These are phyloP conservation scores for Agonum fuliginosum DNA, from an alignment of 2,888 invertebrate species.

Conservation along the genomic window DNA sequence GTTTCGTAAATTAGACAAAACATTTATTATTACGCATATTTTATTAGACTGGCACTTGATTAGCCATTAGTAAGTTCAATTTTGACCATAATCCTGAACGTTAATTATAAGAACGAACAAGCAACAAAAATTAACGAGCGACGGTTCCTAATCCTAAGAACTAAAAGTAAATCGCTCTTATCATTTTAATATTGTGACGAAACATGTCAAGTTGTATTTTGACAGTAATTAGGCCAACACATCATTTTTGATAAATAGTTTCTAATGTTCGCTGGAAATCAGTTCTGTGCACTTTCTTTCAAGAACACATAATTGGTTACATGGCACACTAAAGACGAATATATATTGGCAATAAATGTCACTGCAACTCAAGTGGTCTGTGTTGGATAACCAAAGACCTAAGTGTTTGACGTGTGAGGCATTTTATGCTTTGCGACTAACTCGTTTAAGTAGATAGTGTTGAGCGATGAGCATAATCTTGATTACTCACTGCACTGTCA, in stretches of 20 bases:
- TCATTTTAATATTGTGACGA: conserved; percentile 30
- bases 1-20: no score
- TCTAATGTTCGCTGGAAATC: neutral
- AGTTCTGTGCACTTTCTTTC: conserved; percentile 34
- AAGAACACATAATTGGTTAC: conserved; percentile 31
- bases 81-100: no score
- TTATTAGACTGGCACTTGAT: no score
- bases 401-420: conserved; percentile 32
- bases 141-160: no score
- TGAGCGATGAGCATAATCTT: conserved; percentile 8
- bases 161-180: neutral
- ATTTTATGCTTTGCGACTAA: conserved; percentile 12
- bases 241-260: neutral
- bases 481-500: conserved; percentile 33
- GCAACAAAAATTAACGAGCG: no score
- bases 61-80: no score
- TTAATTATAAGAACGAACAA: no score
- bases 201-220: neutral
- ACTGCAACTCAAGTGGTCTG: conserved; percentile 31
- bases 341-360: conserved; percentile 48
- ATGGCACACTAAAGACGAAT: conserved; percentile 27
- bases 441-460: conserved; percentile 29
- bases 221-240: neutral
- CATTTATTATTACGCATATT: no score
- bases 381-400: conserved; percentile 2